Base-by-base conservation (phyloP, 2,797 vertebrate species). In the Rhinogobio ventralis region DNA sequence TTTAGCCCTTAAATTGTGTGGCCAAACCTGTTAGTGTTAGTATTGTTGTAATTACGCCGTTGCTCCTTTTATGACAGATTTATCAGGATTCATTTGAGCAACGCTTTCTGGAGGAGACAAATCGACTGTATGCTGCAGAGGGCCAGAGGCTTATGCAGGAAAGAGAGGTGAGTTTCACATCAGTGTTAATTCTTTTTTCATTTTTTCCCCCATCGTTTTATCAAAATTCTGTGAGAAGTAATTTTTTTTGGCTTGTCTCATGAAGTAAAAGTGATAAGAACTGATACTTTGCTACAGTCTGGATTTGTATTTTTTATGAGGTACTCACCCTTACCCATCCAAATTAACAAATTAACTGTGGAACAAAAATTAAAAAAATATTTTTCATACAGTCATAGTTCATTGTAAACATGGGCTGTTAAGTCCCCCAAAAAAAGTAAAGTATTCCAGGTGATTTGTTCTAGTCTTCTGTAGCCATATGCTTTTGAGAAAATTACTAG, bases 1-100 rank as follows among this genome's bases (percentile, higher is more conserved):
- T 69, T 77, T 5, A 77, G 20, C 25, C 19, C 3, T 57, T 68
- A 42, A 67, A 55, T 28, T 57, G 30, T 66, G 60, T 66, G 45
- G 23, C 23, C 45, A 76, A 8, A 25, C 17, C 13, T 67, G 5
- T 68, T 68, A 23, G 1, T 39, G 5, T 62, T 30, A 20, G 49
- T 67, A 49, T 51, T 33, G 39, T 49, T 49, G 30, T 53, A 72
- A 42, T 42, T 7, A 20, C 14, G 2, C 14, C 4, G 30, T 79
- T 73, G 45, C 13, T 91, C 15, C 87, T 36, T 85, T 49, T 30
- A 49, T 81, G 78, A 86, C 91, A 99, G 98, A 99, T 99, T 93
- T 99, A 99, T 94, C 98, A 99, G 92, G 98, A 99, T 92, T 99
- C 97, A 85, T 99, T 99, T 77, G 98, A 99, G 90, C 97, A 99